These are phyloP conservation scores for Thalassophryne amazonica DNA, from an alignment of 2,797 vertebrate genomes.

Conservation along the genomic window DNA sequence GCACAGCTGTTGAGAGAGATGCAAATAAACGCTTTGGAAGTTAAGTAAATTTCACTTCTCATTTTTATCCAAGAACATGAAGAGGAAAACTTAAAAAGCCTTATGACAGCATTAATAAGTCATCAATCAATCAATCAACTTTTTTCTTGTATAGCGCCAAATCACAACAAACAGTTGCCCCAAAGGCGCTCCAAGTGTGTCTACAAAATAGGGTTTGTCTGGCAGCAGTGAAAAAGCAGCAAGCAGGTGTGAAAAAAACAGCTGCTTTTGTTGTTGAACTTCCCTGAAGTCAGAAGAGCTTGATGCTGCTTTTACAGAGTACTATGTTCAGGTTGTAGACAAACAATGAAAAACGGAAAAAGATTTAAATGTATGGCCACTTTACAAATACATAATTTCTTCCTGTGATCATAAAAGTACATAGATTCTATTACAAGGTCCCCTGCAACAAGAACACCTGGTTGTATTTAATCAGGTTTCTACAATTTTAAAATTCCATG, in stretches of 20 bases:
- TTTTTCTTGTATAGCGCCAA: not conserved
- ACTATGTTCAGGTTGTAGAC: not conserved
- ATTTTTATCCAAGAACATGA: conserved; percentile 1
- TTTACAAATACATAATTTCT: too few species aligned
- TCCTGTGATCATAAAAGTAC: too few species aligned
- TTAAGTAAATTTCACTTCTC: conserved; percentile 22
- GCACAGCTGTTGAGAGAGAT: not conserved
- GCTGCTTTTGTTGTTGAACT: not conserved
- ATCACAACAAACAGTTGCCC: conserved; percentile 20
- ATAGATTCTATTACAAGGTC: too few species aligned
- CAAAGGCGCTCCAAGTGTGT: too few species aligned
- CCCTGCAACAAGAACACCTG: too few species aligned
- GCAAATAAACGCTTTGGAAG: not conserved
- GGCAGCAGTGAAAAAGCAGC: conserved; percentile 13
- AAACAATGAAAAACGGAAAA: conserved; percentile 11
- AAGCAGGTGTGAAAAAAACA: not conserved
- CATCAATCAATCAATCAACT: conserved; percentile 4
- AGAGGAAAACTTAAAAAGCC: not conserved
- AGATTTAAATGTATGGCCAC: too few species aligned
- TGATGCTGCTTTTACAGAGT: too few species aligned
- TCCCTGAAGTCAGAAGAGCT: not conserved
- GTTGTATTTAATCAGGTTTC: too few species aligned
- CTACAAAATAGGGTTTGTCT: conserved; percentile 2
- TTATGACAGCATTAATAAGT: not conserved
- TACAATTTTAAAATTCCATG: too few species aligned